Evolutionary conservation across 2,113 vertebrate species (phyloP).

Genomic region (Plotosus lineatus): DNA sequence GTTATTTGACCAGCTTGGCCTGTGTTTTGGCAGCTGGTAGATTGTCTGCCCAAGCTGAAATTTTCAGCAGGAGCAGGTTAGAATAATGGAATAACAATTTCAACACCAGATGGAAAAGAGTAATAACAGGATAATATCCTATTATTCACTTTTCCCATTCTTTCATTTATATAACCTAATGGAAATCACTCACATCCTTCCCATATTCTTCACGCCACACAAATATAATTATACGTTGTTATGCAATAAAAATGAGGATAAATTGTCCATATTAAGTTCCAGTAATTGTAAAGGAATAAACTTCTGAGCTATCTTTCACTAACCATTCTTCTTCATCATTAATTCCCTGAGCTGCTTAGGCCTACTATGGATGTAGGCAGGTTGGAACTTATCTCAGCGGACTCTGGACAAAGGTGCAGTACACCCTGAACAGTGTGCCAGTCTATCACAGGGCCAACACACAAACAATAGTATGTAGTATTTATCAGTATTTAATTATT

Average conservation of each 20-base stretch:
- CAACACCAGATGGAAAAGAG: not conserved
- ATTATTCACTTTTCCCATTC: not conserved
- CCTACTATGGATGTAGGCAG: no score
- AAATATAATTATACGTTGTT: not conserved
- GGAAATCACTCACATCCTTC: not conserved
- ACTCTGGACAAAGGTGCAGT: no score
- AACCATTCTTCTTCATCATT: no score
- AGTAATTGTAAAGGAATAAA: not conserved
- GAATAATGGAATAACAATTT: not conserved
- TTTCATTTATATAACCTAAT: not conserved
- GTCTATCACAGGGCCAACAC: no score
- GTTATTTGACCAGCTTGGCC: not conserved
- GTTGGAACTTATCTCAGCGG: no score
- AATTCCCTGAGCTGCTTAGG: no score
- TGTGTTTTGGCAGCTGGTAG: not conserved
- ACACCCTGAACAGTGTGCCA: no score
- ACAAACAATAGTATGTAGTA: no score
- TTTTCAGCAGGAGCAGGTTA: not conserved
- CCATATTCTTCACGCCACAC: not conserved
- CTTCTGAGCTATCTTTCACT: not conserved
- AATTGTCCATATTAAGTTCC: not conserved
- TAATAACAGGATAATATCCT: not conserved
- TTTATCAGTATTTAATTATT: no score
- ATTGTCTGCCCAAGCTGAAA: not conserved
- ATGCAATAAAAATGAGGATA: not conserved